Evolutionary conservation across 2,797 vertebrate genomes (phyloP).

Genomic region (Argyrosomus regius): DNA sequence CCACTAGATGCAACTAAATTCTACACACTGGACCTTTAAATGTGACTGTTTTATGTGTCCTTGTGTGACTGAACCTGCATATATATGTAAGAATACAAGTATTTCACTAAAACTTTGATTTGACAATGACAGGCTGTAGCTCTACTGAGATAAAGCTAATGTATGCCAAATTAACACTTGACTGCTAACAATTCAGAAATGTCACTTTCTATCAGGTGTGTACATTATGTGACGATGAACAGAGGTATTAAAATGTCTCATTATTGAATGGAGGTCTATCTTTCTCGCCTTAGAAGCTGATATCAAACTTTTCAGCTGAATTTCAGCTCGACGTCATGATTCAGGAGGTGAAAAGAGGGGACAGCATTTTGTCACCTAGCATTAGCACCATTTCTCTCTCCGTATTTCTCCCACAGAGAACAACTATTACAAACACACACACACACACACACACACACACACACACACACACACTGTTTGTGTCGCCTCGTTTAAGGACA

Average conservation of each 20-base stretch:
- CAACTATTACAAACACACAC: neutral
- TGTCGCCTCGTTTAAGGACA: too few species aligned
- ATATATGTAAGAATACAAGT: too few species aligned
- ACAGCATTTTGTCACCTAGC: neutral
- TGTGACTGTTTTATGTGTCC: neutral
- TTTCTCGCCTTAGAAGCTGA: neutral
- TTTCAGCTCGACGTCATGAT: neutral
- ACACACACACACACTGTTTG: neutral
- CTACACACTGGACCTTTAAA: neutral
- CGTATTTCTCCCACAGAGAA: neutral
- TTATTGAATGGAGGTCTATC: neutral
- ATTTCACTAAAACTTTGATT: too few species aligned
- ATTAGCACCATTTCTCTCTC: neutral
- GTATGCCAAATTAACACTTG: neutral
- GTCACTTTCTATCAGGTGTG: neutral
- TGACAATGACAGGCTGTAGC: neutral
- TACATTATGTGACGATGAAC: too few species aligned
- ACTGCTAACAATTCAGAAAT: neutral
- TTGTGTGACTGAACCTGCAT: neutral
- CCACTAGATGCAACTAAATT: too few species aligned
- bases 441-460: neutral
- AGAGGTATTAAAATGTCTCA: neutral
- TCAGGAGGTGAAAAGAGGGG: neutral
- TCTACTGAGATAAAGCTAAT: neutral
- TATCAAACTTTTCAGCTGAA: neutral